Conservation (phyloP, 2,888 invertebrate genomes). For the Lapara coniferarum region DNA sequence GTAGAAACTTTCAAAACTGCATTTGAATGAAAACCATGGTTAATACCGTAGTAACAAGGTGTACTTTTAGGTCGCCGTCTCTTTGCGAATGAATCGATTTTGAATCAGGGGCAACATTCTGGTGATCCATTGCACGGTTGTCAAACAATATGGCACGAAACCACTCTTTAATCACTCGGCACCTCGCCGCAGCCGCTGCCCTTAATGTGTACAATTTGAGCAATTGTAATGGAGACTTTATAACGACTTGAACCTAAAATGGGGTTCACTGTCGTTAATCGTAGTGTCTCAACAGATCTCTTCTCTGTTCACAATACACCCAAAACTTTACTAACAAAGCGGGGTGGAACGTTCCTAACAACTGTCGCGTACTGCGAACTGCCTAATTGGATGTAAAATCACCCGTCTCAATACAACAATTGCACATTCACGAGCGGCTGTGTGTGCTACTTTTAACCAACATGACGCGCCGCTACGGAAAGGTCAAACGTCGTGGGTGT, state of each 20-base stretch:
- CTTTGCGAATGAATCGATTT: neutral
- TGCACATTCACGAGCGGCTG: conserved; percentile 33
- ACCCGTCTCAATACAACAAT: conserved; percentile 41
- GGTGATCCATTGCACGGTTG: conserved; percentile 12
- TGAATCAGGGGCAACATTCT: neutral
- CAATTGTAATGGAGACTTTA: conserved; percentile 23
- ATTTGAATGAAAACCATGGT: neutral
- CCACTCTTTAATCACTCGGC: conserved; percentile 19
- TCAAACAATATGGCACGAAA: conserved; percentile 16
- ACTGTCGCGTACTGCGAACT: conserved; percentile 31
- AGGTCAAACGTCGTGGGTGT: neutral
- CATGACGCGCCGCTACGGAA: conserved; percentile 8
- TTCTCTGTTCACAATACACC: conserved; percentile 22
- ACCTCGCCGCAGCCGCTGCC: conserved; percentile 19
- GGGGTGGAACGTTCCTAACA: conserved; percentile 25
- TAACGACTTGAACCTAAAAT: conserved; percentile 22
- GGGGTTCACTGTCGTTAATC: conserved; percentile 22
- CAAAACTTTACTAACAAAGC: conserved; percentile 25
- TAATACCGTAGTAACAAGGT: neutral
- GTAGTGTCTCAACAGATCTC: conserved; percentile 22
- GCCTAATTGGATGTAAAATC: conserved; percentile 51
- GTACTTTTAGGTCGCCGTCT: neutral
- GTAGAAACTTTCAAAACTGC: neutral
- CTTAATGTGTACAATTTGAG: conserved; percentile 21
- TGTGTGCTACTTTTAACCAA: conserved; percentile 10